Evolutionary conservation across 1,140 invertebrate genomes (phyloP).

Genomic region (Drosophila pallidifrons): DNA sequence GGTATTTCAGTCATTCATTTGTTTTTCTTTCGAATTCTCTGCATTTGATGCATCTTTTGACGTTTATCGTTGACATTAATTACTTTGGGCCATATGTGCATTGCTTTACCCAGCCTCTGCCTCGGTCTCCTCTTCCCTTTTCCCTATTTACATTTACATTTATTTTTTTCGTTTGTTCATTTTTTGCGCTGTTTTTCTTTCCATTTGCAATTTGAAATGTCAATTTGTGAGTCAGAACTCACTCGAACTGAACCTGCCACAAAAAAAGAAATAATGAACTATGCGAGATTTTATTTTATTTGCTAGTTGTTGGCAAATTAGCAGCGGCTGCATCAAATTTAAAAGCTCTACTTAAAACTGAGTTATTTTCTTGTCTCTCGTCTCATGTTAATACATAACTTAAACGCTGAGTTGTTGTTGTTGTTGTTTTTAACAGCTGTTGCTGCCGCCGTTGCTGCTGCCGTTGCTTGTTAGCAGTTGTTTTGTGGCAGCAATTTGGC

Average conservation of each 20-base stretch:
- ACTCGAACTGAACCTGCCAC: background rate
- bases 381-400: constrained; percentile 19
- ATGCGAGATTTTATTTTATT: background rate
- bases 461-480: constrained; percentile 31
- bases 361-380: constrained; percentile 2
- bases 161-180: constrained; percentile 41
- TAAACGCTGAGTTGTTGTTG: constrained; percentile 10
- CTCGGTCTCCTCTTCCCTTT: background rate
- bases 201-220: constrained; percentile 18
- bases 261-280: background rate
- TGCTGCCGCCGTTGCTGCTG: constrained; percentile 23
- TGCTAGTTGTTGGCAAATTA: constrained; percentile 33
- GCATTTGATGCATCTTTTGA: constrained; percentile 24
- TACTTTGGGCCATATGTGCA: constrained; percentile 31
- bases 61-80: constrained; percentile 64
- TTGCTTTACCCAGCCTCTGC: constrained; percentile 31
- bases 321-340: constrained; percentile 21
- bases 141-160: constrained; percentile 9
- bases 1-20: too few relatives aligned
- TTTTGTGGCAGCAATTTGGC: constrained; percentile 47
- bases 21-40: background rate
- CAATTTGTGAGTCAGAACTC: background rate
- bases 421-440: constrained; percentile 32
- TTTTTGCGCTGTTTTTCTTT: constrained; percentile 28
- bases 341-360: constrained; percentile 16